Percentiles rank a stretch among this genome's conserved stretches.
Evolutionary conservation across 2,113 vertebrate genomes (phyloP).

Genomic region (Phoxinus phoxinus): DNA sequence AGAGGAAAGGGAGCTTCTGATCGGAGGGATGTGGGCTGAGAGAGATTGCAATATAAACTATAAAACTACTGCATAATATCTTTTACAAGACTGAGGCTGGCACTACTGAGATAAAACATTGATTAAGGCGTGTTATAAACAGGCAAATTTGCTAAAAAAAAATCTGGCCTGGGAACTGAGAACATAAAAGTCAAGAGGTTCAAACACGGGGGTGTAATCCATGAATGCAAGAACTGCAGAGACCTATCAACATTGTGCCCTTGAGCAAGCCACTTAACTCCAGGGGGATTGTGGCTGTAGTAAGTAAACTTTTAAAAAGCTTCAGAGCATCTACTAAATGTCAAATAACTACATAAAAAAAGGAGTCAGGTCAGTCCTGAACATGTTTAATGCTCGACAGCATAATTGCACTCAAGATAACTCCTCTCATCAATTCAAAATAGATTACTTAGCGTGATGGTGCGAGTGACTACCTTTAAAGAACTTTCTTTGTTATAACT

Average conservation of each 20-base stretch:
- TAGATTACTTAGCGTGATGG: conserved; percentile 2
- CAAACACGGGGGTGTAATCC: conserved; percentile 30
- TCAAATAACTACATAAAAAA: conserved; percentile 46
- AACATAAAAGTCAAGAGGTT: conserved; percentile 30
- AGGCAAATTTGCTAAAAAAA: conserved; percentile 34
- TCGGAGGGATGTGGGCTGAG: conserved; percentile 38
- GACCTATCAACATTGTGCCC: conserved; percentile 30
- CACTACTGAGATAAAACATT: conserved; percentile 49
- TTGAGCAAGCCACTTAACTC: conserved; percentile 32
- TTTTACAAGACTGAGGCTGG: conserved; percentile 61
- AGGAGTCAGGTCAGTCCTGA: conserved; percentile 37
- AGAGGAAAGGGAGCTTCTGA: neutral
- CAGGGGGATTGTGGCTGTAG: conserved; percentile 19
- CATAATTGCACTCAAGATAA: conserved; percentile 53
- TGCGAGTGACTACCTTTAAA: conserved; percentile 38
- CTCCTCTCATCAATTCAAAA: conserved; percentile 38
- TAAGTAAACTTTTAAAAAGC: conserved; percentile 37
- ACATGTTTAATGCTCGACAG: conserved; percentile 47
- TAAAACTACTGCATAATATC: conserved; percentile 53
- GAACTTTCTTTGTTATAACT: conserved; percentile 27
- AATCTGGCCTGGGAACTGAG: neutral
- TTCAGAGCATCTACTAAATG: conserved; percentile 41
- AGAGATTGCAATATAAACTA: conserved; percentile 58
- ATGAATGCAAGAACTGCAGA: neutral
- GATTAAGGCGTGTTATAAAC: conserved; percentile 55